Base-by-base conservation (phyloP, 2,888 invertebrate species). In the Clivina fossor region DNA sequence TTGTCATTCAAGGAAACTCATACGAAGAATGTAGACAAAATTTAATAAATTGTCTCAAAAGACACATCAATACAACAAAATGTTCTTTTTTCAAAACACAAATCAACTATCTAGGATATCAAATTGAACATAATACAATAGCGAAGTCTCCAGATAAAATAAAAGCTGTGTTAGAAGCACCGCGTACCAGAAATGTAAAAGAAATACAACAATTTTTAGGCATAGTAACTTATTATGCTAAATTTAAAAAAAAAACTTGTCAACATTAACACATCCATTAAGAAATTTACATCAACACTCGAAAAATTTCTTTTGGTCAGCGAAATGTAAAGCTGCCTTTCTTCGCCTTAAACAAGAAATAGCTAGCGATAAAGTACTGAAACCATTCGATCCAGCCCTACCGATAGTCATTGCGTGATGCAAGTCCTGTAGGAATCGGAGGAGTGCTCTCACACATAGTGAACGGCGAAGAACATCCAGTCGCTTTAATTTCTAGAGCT, bases 1-100 rank as follows among this genome's bases (percentile, higher is more conserved):
- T 63, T n/a, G 24, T 62, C 8, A 53, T 60, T 16, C 57, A 55
- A 35, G 57, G 60, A 2, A 44, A 40, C 18, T 56, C 50, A 5
- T 18, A 18, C 11, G 54, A 62, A 37, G 57, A 60, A 48, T 56
- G 40, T 24, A 13, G 20, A 18, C 11, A 20, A n/a, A 56, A 56
- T 22, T 20, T 56, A 13, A 18, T 18, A 8, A 22, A 32, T 22
- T 56, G 15, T 13, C 43, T 51, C 11, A 18, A 37, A 15, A 35
- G 28, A 15, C 20, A 40, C 24, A 4, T 40, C 2, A 40, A 40
- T 20, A 8, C 18, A 16, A 38, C 18, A 20, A 38, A 38, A 18
- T 38, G 18, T 38, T 11, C 19, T 7, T 38, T 20, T 19, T 38
- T 38, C 20, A 7, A 38, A 38, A 38, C 38, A 11, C 18, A 38